phyloP scores from a whole-genome alignment of 2,888 invertebrate species.

The Macaria notata region DNA sequence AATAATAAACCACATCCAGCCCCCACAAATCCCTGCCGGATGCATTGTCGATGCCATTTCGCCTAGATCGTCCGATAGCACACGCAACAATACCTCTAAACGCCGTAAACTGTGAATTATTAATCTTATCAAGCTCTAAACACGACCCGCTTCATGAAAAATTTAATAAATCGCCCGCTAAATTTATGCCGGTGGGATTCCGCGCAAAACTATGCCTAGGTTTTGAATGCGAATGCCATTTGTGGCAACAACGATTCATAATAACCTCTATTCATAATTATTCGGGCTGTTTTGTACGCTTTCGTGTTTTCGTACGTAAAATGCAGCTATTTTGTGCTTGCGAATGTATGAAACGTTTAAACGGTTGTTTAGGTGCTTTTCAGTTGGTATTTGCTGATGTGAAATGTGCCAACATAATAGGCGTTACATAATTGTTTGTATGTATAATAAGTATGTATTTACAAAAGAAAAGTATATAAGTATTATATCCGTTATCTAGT shows the following conservation, averaged over 20 bases:
- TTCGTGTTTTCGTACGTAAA: constrained; percentile 19
- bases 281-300: constrained; percentile 29
- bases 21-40: constrained; percentile 31
- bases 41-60: constrained; percentile 63
- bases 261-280: constrained; percentile 33
- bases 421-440: no score
- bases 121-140: constrained; percentile 73
- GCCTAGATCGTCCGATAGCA: constrained; percentile 66
- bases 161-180: constrained; percentile 71
- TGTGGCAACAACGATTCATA: constrained; percentile 35
- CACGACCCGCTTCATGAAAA: constrained; percentile 71
- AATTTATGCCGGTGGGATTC: constrained; percentile 51
- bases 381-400: no score
- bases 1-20: constrained; percentile 28
- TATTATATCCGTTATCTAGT: no score
- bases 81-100: constrained; percentile 76
- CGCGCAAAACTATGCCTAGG: constrained; percentile 38
- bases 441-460: no score
- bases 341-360: constrained; percentile 2
- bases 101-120: constrained; percentile 81
- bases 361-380: background rate
- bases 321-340: constrained; percentile 11
- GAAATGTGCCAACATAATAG: no score
- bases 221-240: constrained; percentile 41
- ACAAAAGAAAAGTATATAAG: no score